Percentiles rank a stretch among this genome's conserved stretches.
phyloP scores from a whole-genome alignment of 1,140 invertebrate genomes.

The Heliconius himera region DNA sequence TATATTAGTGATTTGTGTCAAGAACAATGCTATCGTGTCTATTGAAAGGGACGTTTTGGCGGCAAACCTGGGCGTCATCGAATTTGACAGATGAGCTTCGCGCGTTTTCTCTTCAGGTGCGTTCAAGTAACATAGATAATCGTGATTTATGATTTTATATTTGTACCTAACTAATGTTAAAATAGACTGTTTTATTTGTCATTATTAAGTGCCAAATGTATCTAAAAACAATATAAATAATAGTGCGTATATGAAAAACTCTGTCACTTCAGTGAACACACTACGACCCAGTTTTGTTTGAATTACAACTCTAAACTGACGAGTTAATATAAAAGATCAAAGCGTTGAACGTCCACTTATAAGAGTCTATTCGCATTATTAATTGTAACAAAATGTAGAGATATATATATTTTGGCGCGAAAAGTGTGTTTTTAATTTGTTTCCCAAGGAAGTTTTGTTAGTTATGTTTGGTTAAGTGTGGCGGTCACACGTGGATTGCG shows the following conservation, averaged over 20 bases:
- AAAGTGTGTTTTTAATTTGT: conserved; percentile 25
- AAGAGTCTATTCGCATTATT: conserved; percentile 26
- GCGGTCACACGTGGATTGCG: conserved; percentile 52
- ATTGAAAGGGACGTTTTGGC: conserved; percentile 65
- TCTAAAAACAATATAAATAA: conserved; percentile 39
- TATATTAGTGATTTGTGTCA: conserved; percentile 50
- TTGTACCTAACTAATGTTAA: neutral
- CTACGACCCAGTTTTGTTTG: conserved; percentile 56
- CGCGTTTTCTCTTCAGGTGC: conserved; percentile 75
- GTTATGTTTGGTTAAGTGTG: conserved; percentile 54
- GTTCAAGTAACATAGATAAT: conserved; percentile 67
- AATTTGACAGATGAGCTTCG: conserved; percentile 74
- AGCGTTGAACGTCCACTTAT: conserved; percentile 33
- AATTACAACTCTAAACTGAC: conserved; percentile 51
- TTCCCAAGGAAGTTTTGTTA: conserved; percentile 45
- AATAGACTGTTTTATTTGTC: conserved; percentile 29
- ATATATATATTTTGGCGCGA: conserved; percentile 29
- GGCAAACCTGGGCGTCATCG: conserved; percentile 62
- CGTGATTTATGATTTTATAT: conserved; percentile 55
- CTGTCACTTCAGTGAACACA: conserved; percentile 61
- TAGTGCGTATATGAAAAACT: conserved; percentile 36
- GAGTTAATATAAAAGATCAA: conserved; percentile 54
- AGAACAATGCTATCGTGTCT: conserved; percentile 67
- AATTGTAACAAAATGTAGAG: conserved; percentile 26
- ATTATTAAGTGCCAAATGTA: neutral